These are phyloP conservation scores for Lamellibrachia luymesi DNA, from an alignment of 1,140 invertebrate species.

Conservation along the genomic window DNA sequence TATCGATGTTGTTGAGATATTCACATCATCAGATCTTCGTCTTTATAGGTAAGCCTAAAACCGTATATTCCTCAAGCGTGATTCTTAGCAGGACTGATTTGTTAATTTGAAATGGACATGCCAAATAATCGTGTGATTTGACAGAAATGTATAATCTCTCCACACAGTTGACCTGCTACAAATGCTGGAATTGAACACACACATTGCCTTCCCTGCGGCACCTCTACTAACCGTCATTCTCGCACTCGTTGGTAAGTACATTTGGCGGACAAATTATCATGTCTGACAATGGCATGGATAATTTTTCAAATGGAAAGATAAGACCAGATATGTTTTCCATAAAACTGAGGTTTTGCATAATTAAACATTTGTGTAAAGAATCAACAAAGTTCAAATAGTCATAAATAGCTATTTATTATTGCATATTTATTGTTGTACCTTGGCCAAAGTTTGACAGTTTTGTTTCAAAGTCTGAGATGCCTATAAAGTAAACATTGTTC, in stretches of 20 bases:
- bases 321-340: neutral
- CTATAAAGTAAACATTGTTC: no score
- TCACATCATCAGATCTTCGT: constrained; percentile 99
- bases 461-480: no score
- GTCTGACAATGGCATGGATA: neutral
- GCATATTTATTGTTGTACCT: neutral
- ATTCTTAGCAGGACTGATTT: constrained; percentile 1
- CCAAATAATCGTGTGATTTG: neutral
- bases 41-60: constrained; percentile 83
- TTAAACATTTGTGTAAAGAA: neutral
- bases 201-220: constrained; percentile 90
- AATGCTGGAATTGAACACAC: constrained; percentile 89
- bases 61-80: neutral
- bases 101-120: neutral
- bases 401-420: neutral
- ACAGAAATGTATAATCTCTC: constrained; percentile 26
- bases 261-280: neutral
- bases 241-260: constrained; percentile 89
- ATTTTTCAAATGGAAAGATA: no score
- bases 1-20: constrained; percentile 95
- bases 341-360: neutral
- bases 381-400: neutral
- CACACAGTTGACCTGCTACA: constrained; percentile 88
- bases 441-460: no score
- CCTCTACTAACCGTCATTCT: constrained; percentile 94